A percentile compares a stretch with the other conserved stretches of the same genome.
Conservation (phyloP, 2,888 invertebrate species). For the Geotrupes spiniger region DNA sequence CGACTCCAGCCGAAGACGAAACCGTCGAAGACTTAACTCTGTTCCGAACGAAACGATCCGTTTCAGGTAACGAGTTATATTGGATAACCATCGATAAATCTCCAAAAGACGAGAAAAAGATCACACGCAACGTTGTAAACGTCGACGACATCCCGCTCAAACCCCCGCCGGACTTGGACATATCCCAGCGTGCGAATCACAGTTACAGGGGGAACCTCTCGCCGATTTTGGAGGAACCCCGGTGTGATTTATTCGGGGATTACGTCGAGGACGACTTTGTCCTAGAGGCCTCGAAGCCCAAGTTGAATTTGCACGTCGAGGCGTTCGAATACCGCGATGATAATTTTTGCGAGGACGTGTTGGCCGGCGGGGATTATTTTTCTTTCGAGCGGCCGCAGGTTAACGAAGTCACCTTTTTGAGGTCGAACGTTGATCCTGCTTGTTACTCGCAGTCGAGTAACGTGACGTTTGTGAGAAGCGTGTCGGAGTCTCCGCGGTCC, state of each 20-base stretch:
- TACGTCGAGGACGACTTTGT: background rate
- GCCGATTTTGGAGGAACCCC: slow-evolving; percentile 42
- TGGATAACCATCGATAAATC: slow-evolving; percentile 42
- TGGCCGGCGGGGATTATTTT: slow-evolving; percentile 31
- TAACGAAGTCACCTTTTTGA: slow-evolving; percentile 38
- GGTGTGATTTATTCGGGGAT: slow-evolving; percentile 31
- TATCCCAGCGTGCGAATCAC: background rate
- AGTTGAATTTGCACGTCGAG: background rate
- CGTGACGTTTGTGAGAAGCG: slow-evolving; percentile 23
- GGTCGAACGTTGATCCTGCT: slow-evolving; percentile 31
- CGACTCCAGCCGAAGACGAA: slow-evolving; percentile 27
- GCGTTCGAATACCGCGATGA: background rate
- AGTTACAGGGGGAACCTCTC: slow-evolving; percentile 27
- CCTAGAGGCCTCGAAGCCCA: too few relatives aligned
- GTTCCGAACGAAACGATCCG: slow-evolving; percentile 23
- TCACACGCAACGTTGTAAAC: slow-evolving; percentile 31
- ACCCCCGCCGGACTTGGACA: slow-evolving; percentile 36
- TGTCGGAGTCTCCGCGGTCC: background rate
- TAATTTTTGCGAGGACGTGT: slow-evolving; percentile 15
- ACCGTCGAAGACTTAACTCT: slow-evolving; percentile 16
- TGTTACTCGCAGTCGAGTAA: slow-evolving; percentile 35
- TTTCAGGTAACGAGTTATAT: slow-evolving; percentile 38
- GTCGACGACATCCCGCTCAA: slow-evolving; percentile 44
- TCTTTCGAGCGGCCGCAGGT: slow-evolving; percentile 34
- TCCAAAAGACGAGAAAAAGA: slow-evolving; percentile 16